Conservation (phyloP, 2,888 invertebrate genomes). For the Lamproptera curius region DNA sequence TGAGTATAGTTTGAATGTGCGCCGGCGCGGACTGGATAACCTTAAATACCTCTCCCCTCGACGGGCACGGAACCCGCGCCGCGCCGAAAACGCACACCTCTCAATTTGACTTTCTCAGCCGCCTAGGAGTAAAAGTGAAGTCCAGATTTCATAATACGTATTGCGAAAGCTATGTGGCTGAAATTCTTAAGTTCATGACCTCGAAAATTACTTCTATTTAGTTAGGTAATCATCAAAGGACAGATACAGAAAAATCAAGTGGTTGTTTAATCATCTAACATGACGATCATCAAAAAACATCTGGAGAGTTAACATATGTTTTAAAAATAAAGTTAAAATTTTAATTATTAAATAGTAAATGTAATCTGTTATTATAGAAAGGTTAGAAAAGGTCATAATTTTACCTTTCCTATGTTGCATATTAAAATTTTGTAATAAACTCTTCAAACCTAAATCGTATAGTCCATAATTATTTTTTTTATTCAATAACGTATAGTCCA, state of each 20-base stretch:
- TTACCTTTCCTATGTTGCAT: no score
- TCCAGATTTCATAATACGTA: conserved; percentile 66
- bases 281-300: background rate
- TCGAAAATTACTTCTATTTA: no score
- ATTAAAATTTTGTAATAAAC: no score
- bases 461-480: no score
- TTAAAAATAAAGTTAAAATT: background rate
- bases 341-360: no score
- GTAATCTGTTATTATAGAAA: no score
- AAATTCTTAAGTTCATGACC: conserved; percentile 46
- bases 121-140: conserved; percentile 67
- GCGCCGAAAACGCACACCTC: conserved; percentile 50
- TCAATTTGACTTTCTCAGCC: conserved; percentile 66
- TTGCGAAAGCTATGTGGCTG: conserved; percentile 46
- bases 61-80: conserved; percentile 33
- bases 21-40: conserved; percentile 44
- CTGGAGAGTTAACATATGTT: background rate
- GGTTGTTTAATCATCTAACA: no score
- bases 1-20: conserved; percentile 50
- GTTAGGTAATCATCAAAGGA: no score
- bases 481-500: no score
- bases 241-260: no score
- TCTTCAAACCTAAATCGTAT: no score
- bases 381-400: no score
- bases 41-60: conserved; percentile 66